Evolutionary conservation across 2,113 vertebrate species (phyloP).

Genomic region (Ornithorhynchus anatinus): DNA sequence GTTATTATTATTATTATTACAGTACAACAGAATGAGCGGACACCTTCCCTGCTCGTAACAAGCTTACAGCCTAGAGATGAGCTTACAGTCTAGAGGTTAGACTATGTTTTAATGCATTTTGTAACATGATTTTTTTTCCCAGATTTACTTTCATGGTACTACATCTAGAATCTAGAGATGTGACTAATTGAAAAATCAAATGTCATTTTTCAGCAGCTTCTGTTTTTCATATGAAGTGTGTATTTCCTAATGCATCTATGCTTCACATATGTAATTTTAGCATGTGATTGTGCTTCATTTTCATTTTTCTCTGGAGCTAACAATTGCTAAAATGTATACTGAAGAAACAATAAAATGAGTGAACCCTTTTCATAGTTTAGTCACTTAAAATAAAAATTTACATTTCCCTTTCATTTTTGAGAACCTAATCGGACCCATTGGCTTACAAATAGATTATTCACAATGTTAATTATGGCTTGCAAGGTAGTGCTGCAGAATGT

Average conservation of each 20-base stretch:
- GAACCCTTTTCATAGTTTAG: slow-evolving; percentile 10
- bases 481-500: neutral
- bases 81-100: too few species aligned
- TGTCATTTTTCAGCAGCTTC: neutral
- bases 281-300: slow-evolving; percentile 13
- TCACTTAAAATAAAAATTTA: slow-evolving; percentile 22
- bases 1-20: too few species aligned
- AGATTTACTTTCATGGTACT: neutral
- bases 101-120: too few species aligned
- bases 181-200: neutral
- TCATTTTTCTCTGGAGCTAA: slow-evolving; percentile 11
- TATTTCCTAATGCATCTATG: neutral
- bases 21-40: too few species aligned
- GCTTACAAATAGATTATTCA: slow-evolving; percentile 18
- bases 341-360: neutral
- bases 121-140: too few species aligned
- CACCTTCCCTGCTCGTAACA: too few species aligned
- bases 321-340: neutral
- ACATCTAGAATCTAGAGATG: neutral
- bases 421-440: neutral
- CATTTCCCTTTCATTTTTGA: slow-evolving; percentile 5
- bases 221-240: neutral
- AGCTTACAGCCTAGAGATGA: too few species aligned
- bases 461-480: slow-evolving; percentile 22
- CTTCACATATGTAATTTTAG: neutral